These are phyloP conservation scores for Caretta caretta DNA, from an alignment of 2,113 vertebrate genomes.

Conservation along the genomic window DNA sequence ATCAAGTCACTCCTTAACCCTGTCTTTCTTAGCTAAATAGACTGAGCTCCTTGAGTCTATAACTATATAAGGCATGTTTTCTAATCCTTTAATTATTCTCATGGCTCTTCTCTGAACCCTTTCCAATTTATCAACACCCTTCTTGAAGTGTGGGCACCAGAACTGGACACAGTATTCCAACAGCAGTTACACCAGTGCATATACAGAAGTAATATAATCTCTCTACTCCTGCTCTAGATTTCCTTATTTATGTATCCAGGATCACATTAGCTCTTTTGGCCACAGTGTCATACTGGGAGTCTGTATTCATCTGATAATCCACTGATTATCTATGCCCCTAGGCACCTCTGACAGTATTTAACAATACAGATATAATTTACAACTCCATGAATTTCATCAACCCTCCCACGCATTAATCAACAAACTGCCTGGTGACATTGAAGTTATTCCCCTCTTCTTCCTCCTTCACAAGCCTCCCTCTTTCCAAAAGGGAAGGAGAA, in stretches of 20 bases:
- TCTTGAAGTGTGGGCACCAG: not conserved
- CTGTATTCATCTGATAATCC: too few relatives aligned
- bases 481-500: not conserved
- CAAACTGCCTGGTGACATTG: not conserved
- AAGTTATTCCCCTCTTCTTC: not conserved
- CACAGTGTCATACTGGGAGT: too few relatives aligned
- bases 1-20: too few relatives aligned
- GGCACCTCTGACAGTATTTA: not conserved
- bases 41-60: too few relatives aligned
- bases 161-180: not conserved
- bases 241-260: too few relatives aligned
- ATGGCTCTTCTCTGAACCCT: not conserved
- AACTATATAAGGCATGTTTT: too few relatives aligned
- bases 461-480: fast-evolving
- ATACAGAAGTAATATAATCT: not conserved
- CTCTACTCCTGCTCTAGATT: too few relatives aligned
- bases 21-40: too few relatives aligned
- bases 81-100: not conserved
- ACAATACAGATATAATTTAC: not conserved
- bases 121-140: not conserved
- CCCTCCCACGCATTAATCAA: not conserved
- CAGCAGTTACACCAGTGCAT: not conserved
- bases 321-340: not conserved
- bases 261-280: too few relatives aligned
- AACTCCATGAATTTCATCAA: not conserved